Base-by-base conservation (phyloP, 2,888 invertebrate species). In the Megaustenia siamemsis region DNA sequence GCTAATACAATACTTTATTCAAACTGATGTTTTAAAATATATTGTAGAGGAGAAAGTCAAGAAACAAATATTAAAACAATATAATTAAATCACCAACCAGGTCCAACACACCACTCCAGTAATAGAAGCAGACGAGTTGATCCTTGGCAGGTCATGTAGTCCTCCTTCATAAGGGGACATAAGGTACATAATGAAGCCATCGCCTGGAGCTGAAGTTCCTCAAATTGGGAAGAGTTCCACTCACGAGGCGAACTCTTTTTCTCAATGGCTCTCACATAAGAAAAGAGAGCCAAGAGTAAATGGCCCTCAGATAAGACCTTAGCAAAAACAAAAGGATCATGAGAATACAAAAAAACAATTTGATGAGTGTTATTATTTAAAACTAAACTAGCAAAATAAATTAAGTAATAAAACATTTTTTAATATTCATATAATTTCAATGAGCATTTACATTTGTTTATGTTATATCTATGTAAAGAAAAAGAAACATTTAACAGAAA, bases 141-240 rank as follows among this genome's bases (percentile, higher is more conserved):
- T 38, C 94, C 94, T 88, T 94, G 93, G 86, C 93, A 93, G 24
- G 90, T 92, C 92, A 94, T 93, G 87, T 93, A 94, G 82, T 94
- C 93, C 49, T 93, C 93, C 38, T 93, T 79, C 91, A 94, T 90
- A 49, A 92, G 88, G 0, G 94, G 94, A 45, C 91, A 92, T 32
- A 94, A 89, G 5, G 92, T 93, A 82, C 91, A 91, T 78, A 94
- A 89, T 66, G 92, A 91, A 1, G 92, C 88, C 90, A 94, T 90
- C 1, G 93, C 94, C 63, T 92, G 93, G 18, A 94, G 92, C 88
- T 94, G 94, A 1, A 94, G 87, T 87, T 94, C 94, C 88, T 94
- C 94, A 90, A 93, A 93, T 90, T 94, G 93, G 8, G 94, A 93
- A 15, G 90, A 89, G 24, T 91, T 92, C 94, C 94, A 94, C 71